Conservation (phyloP, 1,140 invertebrate genomes). For the Rhagoletis zephyria region DNA sequence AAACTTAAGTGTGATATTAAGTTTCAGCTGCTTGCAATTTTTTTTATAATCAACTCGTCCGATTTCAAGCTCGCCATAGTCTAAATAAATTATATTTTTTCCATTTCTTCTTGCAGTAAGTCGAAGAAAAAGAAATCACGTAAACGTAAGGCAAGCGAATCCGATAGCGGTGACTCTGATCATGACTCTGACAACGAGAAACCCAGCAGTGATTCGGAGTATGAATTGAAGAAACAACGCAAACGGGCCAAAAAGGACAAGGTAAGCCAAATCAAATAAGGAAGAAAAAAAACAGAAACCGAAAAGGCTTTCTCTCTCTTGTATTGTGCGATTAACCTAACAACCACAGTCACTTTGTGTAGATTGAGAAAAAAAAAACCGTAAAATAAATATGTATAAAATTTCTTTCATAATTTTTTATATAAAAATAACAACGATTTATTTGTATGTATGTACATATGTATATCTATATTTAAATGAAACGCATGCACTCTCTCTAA, state of each 20-base stretch:
- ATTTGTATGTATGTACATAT: slow-evolving; percentile 12
- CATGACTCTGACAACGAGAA: slow-evolving; percentile 73
- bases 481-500: slow-evolving; percentile 6
- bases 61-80: not conserved
- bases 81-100: not conserved
- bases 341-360: not conserved
- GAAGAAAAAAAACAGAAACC: not conserved
- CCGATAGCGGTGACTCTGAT: slow-evolving; percentile 69
- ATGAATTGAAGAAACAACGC: slow-evolving; percentile 66
- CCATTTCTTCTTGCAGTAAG: slow-evolving; percentile 69
- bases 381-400: not conserved
- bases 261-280: slow-evolving; percentile 69
- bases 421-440: not conserved
- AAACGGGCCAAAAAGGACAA: slow-evolving; percentile 76
- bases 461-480: slow-evolving; percentile 15
- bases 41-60: not conserved
- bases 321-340: not conserved
- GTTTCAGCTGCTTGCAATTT: not conserved
- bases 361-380: not conserved
- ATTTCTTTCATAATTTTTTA: not conserved
- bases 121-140: slow-evolving; percentile 77
- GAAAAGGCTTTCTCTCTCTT: not conserved
- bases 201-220: slow-evolving; percentile 74
- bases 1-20: no score
- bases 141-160: slow-evolving; percentile 70